phyloP scores from a whole-genome alignment of 2,113 vertebrate genomes.

The Indri indri region DNA sequence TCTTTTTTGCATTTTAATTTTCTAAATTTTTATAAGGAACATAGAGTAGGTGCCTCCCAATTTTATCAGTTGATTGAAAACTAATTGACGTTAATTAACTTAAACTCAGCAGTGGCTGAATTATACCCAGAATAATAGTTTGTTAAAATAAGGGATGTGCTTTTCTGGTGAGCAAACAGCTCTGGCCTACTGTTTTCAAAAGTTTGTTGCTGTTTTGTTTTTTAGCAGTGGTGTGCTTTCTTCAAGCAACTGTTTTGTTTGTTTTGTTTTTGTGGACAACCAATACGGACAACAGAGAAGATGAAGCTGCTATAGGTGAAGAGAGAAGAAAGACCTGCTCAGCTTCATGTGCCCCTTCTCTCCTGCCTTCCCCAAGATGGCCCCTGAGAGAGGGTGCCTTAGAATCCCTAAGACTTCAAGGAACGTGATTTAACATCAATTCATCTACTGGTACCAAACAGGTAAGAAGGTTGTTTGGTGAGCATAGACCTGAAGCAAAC shows the following conservation, averaged over 20 bases:
- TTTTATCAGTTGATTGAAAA: constrained; percentile 4
- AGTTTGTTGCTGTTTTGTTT: not conserved
- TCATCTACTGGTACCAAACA: not conserved
- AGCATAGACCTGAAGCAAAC: not conserved
- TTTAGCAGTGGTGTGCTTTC: not conserved
- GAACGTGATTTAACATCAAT: not conserved
- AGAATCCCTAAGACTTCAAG: not conserved
- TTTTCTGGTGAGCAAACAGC: not conserved
- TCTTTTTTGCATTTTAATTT: not conserved
- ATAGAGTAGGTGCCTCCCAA: not conserved
- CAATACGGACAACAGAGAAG: not conserved
- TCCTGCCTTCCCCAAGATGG: not conserved
- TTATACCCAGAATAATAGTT: not conserved
- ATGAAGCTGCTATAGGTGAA: not conserved
- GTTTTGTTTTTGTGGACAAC: not conserved
- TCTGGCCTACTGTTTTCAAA: not conserved
- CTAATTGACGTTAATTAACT: not conserved
- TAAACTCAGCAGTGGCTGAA: not conserved
- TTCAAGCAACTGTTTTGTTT: not conserved
- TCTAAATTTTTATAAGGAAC: not conserved
- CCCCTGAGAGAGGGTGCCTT: not conserved
- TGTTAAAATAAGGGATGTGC: not conserved
- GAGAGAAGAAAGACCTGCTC: not conserved
- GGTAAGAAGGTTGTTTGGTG: not conserved
- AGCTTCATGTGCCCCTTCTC: not conserved